phyloP scores from a whole-genome alignment of 2,797 vertebrate species.

The Platalea minor region DNA sequence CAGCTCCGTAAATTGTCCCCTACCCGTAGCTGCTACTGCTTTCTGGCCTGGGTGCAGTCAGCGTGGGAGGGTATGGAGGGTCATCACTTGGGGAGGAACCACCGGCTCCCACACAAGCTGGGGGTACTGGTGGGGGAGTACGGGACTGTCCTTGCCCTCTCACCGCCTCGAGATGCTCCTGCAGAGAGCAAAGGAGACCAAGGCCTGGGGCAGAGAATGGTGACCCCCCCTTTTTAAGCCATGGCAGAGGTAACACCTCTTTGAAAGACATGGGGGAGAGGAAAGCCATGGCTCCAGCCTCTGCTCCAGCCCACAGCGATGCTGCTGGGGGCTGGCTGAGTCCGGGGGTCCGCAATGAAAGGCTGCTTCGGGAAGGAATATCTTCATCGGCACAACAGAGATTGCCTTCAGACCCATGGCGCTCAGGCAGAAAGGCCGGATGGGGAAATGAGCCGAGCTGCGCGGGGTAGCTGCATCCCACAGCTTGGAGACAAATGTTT shows the following conservation, averaged over 20 bases:
- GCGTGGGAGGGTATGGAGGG: too few species aligned
- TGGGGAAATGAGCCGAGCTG: background rate
- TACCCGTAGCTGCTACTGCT: background rate
- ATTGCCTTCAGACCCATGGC: background rate
- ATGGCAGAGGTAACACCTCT: background rate
- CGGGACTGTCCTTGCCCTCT: background rate
- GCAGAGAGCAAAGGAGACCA: background rate
- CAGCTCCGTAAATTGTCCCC: background rate
- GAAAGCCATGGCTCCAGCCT: background rate
- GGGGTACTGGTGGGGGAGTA: background rate
- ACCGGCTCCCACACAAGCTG: fast-evolving
- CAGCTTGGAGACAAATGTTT: background rate
- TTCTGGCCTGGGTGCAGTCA: fast-evolving
- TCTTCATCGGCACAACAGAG: background rate
- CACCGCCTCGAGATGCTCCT: background rate
- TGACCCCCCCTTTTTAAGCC: background rate
- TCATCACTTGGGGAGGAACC: background rate
- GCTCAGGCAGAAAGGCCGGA: background rate
- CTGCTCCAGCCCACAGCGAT: background rate
- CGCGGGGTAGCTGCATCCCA: fast-evolving
- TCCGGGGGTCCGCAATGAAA: background rate
- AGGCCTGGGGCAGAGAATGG: background rate
- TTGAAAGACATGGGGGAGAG: background rate
- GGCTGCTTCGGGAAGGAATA: background rate
- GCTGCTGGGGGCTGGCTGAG: background rate